Conservation (phyloP, 2,797 vertebrate genomes). For the Knipowitschia caucasica region DNA sequence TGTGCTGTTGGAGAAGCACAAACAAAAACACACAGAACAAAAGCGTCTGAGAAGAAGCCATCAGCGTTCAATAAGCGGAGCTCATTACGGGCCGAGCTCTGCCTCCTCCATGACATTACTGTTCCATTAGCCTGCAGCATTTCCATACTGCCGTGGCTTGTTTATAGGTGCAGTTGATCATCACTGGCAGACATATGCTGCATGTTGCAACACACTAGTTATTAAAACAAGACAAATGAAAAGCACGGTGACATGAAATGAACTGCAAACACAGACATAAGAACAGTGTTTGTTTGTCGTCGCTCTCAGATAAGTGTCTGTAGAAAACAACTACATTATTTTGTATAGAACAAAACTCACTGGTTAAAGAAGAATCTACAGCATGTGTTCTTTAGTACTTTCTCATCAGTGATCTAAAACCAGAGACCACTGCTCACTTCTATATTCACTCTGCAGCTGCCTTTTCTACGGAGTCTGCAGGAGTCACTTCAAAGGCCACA, state of each 20-base stretch:
- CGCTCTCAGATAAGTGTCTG: constrained; percentile 31
- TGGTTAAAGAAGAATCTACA: too few relatives aligned
- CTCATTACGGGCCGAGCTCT: constrained; percentile 69
- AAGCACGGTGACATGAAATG: constrained; percentile 45
- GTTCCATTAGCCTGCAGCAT: constrained; percentile 69
- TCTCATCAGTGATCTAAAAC: too few relatives aligned
- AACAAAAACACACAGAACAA: constrained; percentile 58
- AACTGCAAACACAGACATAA: constrained; percentile 40
- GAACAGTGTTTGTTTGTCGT: constrained; percentile 30
- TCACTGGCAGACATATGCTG: constrained; percentile 73
- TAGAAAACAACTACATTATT: too few relatives aligned
- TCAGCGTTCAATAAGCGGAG: constrained; percentile 66
- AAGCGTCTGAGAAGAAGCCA: constrained; percentile 52
- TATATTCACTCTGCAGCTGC: too few relatives aligned
- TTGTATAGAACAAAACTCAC: too few relatives aligned
- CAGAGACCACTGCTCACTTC: too few relatives aligned
- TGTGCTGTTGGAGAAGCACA: constrained; percentile 32
- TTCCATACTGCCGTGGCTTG: constrained; percentile 72
- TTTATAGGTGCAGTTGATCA: constrained; percentile 64
- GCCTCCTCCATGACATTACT: constrained; percentile 70
- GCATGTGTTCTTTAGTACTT: too few relatives aligned
- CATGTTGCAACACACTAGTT: constrained; percentile 53
- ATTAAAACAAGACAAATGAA: constrained; percentile 59
- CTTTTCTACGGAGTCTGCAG: too few relatives aligned
- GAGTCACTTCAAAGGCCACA: too few relatives aligned